Base-by-base conservation (phyloP, 1,140 invertebrate genomes). In the Papilio dardanus region DNA sequence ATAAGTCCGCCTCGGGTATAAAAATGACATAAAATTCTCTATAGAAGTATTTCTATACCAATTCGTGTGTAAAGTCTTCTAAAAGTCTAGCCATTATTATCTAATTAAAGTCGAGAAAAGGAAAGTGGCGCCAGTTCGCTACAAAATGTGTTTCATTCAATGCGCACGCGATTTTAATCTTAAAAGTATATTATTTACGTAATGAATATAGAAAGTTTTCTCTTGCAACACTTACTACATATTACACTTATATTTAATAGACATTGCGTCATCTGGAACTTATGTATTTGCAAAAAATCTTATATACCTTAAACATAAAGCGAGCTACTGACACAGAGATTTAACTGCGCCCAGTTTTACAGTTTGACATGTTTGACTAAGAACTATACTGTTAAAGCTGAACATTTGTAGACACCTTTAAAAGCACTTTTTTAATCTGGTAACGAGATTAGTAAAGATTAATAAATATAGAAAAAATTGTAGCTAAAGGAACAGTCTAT, bases 121-220 rank as follows among this genome's bases (percentile, higher is more conserved):
- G 54, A 58, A 58, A 58, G 54, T 58, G 24, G 54, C 54, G 21
- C 54, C 54, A 58, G 14, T 58, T 28, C 3, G 8, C 46, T 19
- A 19, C 24, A 58, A 58, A 58, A 58, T 58, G 24, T 28, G 24
- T 24, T 28, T 58, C 54, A 4, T 58, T 14, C 24, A 24, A 24
- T 30, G 54, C 54, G 54, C 54, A 58, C 54, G 54, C 54, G 54
- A 58, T 58, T 28, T 28, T 58, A 28, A 58, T 58, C 54, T 58
- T 58, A 58, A 58, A 58, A 58, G 21, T 58, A 58, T 24, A 3
- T 21, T 21, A 24, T 58, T 58, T 58, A 58, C 54, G 54, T 58
- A 58, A 58, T 50, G 46, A 50, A 19, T 58, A 28, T 58, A 58
- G 54, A 58, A 58, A 58, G 54, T 54, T 21, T 58, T 28, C 21